phyloP scores from a whole-genome alignment of 2,113 vertebrate genomes.

The Ctenodactylus gundi region DNA sequence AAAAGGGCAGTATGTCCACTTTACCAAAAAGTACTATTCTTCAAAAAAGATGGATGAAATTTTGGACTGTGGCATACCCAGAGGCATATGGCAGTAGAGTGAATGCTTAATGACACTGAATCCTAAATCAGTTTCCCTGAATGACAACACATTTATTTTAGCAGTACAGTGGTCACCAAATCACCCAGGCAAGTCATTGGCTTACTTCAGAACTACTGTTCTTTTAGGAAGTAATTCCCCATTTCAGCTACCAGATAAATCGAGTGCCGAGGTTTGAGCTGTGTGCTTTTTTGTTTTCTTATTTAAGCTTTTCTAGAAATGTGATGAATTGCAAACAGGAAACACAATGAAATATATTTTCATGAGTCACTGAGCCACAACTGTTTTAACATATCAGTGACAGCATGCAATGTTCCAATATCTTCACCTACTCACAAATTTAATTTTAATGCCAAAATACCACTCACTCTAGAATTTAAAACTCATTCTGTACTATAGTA shows the following conservation, averaged over 20 bases:
- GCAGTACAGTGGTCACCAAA: background rate
- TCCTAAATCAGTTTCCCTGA: background rate
- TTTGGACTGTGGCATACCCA: background rate
- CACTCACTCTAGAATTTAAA: background rate
- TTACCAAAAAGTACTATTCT: background rate
- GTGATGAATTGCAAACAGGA: background rate
- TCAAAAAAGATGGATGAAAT: background rate
- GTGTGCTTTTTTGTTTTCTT: conserved; percentile 39
- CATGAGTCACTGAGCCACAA: conserved; percentile 16
- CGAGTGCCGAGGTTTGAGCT: background rate
- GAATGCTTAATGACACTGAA: background rate
- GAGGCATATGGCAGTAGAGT: background rate
- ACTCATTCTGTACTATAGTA: background rate
- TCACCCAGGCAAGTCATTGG: background rate
- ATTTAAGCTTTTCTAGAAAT: conserved; percentile 29
- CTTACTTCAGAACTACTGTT: conserved; percentile 50
- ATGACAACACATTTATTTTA: background rate
- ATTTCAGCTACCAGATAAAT: conserved; percentile 42
- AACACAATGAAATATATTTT: conserved; percentile 28
- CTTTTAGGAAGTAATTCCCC: background rate
- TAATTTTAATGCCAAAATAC: conserved; percentile 64
- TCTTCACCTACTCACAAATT: conserved; percentile 19
- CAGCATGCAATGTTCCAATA: background rate
- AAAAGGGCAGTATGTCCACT: background rate
- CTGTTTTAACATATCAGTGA: background rate